phyloP scores from a whole-genome alignment of 2,888 invertebrate species.

The Drosophila acutilabella region DNA sequence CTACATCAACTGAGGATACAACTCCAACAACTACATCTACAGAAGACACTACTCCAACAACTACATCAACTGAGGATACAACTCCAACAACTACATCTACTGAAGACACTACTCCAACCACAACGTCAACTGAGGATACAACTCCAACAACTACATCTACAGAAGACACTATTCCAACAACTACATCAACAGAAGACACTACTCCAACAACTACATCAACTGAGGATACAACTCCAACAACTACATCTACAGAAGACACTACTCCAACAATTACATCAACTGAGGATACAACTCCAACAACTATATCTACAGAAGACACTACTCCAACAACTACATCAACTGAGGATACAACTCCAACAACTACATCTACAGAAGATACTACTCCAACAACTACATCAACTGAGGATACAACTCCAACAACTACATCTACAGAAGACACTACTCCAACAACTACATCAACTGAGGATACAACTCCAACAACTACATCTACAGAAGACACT shows the following conservation, averaged over 20 bases:
- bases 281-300: neutral
- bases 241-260: neutral
- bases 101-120: neutral
- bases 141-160: neutral
- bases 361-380: neutral
- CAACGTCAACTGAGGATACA: neutral
- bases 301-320: neutral
- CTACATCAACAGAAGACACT: neutral
- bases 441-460: constrained; percentile 2
- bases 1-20: neutral
- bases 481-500: neutral
- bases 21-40: neutral
- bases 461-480: neutral
- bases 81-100: constrained; percentile 2
- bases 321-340: constrained; percentile 2
- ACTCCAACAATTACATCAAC: neutral
- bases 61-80: neutral
- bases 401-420: neutral
- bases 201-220: neutral
- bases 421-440: neutral
- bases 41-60: neutral
- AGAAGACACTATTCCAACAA: neutral
- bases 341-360: neutral
- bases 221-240: neutral
- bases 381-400: neutral